phyloP scores from a whole-genome alignment of 2,797 vertebrate species.

The Apogon hyalosoma region DNA sequence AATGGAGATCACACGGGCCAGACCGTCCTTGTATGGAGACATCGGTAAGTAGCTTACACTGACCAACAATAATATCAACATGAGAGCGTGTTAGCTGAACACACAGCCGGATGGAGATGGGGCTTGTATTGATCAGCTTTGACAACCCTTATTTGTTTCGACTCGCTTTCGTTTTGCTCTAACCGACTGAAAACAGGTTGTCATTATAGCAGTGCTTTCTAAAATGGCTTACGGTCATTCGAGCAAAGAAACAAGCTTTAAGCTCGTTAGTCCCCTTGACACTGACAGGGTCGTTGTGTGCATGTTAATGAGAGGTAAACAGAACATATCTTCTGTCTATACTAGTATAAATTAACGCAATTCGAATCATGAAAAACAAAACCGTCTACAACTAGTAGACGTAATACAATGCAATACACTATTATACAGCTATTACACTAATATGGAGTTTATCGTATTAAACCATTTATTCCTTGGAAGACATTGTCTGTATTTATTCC shows the following conservation, averaged over 20 bases:
- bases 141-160: background rate
- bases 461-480: too few relatives aligned
- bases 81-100: background rate
- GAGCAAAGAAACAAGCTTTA: conserved; percentile 19
- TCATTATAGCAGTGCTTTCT: conserved; percentile 8
- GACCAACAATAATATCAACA: conserved; percentile 18
- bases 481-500: too few relatives aligned
- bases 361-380: too few relatives aligned
- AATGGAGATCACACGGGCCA: conserved; percentile 81
- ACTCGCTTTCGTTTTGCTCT: background rate
- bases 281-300: background rate
- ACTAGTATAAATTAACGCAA: background rate
- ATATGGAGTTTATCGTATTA: too few relatives aligned
- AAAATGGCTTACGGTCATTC: conserved; percentile 10
- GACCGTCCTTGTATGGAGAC: conserved; percentile 85
- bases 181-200: background rate
- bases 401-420: too few relatives aligned
- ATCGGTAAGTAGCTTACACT: conserved; percentile 83
- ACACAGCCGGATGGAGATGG: background rate
- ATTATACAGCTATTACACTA: too few relatives aligned
- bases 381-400: too few relatives aligned
- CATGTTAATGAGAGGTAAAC: background rate
- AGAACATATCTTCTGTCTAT: background rate
- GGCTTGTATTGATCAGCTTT: background rate
- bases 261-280: conserved; percentile 45